Percentiles rank a stretch among this genome's conserved stretches.
These are phyloP conservation scores for Riparia riparia DNA, from an alignment of 2,113 vertebrate species.

Conservation along the genomic window DNA sequence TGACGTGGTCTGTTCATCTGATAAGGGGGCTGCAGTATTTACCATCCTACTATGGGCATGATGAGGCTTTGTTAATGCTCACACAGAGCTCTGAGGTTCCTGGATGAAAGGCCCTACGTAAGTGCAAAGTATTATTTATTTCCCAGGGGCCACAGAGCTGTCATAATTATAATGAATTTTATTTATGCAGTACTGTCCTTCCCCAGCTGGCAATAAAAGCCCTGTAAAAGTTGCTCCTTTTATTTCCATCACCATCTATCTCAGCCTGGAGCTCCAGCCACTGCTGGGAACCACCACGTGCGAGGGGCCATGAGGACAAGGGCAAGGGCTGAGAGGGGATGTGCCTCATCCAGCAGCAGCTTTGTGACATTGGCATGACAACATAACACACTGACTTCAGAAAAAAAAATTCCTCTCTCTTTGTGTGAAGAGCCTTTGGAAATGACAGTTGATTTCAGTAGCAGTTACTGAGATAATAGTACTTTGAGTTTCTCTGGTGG, in stretches of 20 bases:
- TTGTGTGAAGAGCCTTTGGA: not conserved
- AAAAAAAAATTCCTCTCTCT: not conserved
- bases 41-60: not conserved
- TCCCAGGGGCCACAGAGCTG: slow-evolving; percentile 52
- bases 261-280: not conserved
- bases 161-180: slow-evolving; percentile 28
- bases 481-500: not conserved
- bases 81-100: slow-evolving; percentile 11
- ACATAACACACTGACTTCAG: not conserved
- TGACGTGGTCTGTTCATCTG: not conserved
- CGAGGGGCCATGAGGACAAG: not conserved
- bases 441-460: not conserved
- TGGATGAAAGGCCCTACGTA: not conserved
- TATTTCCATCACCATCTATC: slow-evolving; percentile 1
- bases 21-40: not conserved
- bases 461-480: not conserved
- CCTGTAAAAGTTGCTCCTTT: slow-evolving; percentile 22
- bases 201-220: slow-evolving; percentile 30
- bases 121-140: slow-evolving; percentile 58
- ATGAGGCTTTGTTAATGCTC: not conserved
- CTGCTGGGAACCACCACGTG: not conserved
- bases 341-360: not conserved
- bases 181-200: slow-evolving; percentile 38
- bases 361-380: slow-evolving; percentile 10
- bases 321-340: not conserved